Conservation (phyloP, 2,888 invertebrate species). For the Cantharis nigra region DNA sequence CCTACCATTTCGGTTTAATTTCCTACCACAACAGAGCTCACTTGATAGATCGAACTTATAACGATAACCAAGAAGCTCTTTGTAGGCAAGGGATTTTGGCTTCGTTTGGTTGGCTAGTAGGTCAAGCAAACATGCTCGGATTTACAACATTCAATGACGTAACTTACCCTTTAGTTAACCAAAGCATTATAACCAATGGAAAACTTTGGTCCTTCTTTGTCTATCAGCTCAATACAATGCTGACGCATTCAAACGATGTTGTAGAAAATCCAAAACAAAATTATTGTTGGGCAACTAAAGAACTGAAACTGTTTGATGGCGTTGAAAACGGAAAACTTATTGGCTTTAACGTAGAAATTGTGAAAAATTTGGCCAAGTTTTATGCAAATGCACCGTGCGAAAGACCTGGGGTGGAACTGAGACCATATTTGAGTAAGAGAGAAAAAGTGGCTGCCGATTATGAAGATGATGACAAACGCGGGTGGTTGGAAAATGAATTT, state of each 20-base stretch:
- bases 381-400: constrained; percentile 72
- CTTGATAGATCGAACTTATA: constrained; percentile 59
- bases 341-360: constrained; percentile 80
- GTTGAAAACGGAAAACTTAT: constrained; percentile 73
- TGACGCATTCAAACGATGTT: constrained; percentile 67
- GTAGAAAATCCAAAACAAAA: constrained; percentile 73
- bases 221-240: constrained; percentile 90
- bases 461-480: constrained; percentile 67
- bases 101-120: constrained; percentile 79
- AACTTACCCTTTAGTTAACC: constrained; percentile 88
- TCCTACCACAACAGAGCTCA: constrained; percentile 74
- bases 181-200: constrained; percentile 89
- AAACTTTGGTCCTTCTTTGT: constrained; percentile 82
- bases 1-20: constrained; percentile 75
- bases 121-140: constrained; percentile 82
- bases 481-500: constrained; percentile 71
- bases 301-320: constrained; percentile 73
- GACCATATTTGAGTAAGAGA: constrained; percentile 71
- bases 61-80: constrained; percentile 64
- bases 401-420: constrained; percentile 62
- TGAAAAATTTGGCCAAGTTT: constrained; percentile 74
- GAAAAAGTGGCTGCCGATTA: constrained; percentile 69
- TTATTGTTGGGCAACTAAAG: constrained; percentile 77
- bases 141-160: constrained; percentile 90
- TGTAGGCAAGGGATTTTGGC: constrained; percentile 76